Percentiles rank a stretch among this genome's conserved stretches.
Evolutionary conservation across 2,797 vertebrate genomes (phyloP).

Genomic region (Onychomys torridus): DNA sequence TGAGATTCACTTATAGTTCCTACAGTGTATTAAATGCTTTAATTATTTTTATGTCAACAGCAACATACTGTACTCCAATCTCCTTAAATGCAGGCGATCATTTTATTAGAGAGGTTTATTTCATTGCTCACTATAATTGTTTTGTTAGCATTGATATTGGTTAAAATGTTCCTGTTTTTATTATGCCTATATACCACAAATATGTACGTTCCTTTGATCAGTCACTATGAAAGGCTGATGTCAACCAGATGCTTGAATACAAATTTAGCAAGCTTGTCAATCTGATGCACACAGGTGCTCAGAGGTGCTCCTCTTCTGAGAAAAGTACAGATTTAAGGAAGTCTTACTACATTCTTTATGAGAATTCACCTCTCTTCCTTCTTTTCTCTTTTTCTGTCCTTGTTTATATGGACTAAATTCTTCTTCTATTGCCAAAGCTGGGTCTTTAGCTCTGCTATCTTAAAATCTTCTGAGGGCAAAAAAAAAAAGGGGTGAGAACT

Average conservation of each 20-base stretch:
- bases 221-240: background rate
- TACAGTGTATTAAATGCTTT: background rate
- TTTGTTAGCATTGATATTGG: background rate
- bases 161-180: background rate
- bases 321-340: background rate
- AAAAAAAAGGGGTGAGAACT: background rate
- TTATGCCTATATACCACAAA: background rate
- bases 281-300: background rate
- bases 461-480: background rate
- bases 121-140: background rate
- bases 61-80: background rate
- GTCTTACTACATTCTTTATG: background rate
- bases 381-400: background rate
- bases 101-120: background rate
- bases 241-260: background rate
- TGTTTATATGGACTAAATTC: background rate
- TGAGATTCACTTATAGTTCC: constrained; percentile 28
- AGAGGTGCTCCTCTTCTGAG: background rate
- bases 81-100: background rate
- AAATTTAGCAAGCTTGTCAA: background rate
- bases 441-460: background rate
- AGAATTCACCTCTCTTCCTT: background rate
- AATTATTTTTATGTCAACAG: background rate
- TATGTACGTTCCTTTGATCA: background rate
- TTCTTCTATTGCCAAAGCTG: background rate